Evolutionary conservation across 2,113 vertebrate species (phyloP), one percentile per base, ranked within the genome.

Genomic region (Garra rufa): DNA sequence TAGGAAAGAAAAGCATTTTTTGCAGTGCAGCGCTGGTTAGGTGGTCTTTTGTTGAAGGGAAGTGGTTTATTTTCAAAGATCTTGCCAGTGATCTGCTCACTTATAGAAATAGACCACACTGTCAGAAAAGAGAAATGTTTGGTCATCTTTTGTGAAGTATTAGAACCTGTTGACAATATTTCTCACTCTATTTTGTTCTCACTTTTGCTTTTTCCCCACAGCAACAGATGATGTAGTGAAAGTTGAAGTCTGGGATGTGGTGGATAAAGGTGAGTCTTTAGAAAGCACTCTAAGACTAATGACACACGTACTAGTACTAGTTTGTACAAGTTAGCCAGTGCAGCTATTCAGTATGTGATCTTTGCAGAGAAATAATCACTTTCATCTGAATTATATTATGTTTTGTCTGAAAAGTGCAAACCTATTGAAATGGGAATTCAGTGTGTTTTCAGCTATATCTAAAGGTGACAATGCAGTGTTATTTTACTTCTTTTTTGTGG

Each of bases 191-290:
- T 14, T 55, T 38, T 61, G 67, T 41, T 52, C 19, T 46, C 59
- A 11, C 9, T 84, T 71, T 57, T n/a, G n/a, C 55, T 44, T 84
- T 48, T 44, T 6, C 21, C 26, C 91, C 93, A 38, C 76, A 97
- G 96, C 96, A 79, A 97, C 96, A 41, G 96, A 97, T 0, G 96
- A 97, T 65, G 93, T 97, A 7, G 96, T 97, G n/a, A 97, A 97
- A 78, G 96, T 97, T 3, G 96, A 97, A 89, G 96, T 97, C 82
- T 97, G 96, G 96, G 96, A 97, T 13, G 95, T 97, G 0, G 96
- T 97, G 1, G 96, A 97, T 89, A 97, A 97, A 95, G 96, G 96
- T 97, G 90, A 93, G 91, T 80, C 0, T 43, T 78, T 26, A 41
- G 19, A 17, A 65, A 77, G 34, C 55, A 14, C 55, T 9, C 10